Conservation (phyloP, 2,797 vertebrate species). For the Manis javanica region DNA sequence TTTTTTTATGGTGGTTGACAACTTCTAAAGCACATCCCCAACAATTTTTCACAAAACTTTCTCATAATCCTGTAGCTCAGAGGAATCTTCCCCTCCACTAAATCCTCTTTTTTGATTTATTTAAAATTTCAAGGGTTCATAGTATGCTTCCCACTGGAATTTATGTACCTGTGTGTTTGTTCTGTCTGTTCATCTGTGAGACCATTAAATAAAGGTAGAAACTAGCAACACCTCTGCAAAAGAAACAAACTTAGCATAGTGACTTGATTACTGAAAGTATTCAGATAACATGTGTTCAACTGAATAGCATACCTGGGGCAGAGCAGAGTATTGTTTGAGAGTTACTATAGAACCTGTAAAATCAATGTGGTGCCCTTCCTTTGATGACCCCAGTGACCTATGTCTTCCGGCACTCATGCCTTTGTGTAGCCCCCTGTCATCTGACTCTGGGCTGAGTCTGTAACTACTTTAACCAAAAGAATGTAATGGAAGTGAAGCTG, state of each 20-base stretch:
- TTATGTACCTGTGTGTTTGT: neutral
- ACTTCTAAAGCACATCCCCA: constrained; percentile 33
- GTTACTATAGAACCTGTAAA: neutral
- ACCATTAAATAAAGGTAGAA: neutral
- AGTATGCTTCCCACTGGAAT: neutral
- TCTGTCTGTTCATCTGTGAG: constrained; percentile 1
- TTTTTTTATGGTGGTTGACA: constrained; percentile 5
- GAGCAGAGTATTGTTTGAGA: neutral
- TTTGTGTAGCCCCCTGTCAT: neutral
- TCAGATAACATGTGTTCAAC: neutral
- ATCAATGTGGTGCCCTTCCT: neutral
- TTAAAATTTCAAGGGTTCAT: constrained; percentile 7
- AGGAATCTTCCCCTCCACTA: neutral
- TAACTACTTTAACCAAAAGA: neutral
- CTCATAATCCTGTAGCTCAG: neutral
- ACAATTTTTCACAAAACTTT: neutral
- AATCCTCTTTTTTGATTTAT: neutral
- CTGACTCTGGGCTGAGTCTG: neutral
- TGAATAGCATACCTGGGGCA: neutral
- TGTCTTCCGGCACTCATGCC: neutral
- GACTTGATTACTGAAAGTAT: neutral
- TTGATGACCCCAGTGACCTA: neutral
- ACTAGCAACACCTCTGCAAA: neutral
- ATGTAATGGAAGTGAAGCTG: neutral
- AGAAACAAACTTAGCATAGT: neutral